phyloP scores from a whole-genome alignment of 2,797 vertebrate species.

The Lepus oiostolus region DNA sequence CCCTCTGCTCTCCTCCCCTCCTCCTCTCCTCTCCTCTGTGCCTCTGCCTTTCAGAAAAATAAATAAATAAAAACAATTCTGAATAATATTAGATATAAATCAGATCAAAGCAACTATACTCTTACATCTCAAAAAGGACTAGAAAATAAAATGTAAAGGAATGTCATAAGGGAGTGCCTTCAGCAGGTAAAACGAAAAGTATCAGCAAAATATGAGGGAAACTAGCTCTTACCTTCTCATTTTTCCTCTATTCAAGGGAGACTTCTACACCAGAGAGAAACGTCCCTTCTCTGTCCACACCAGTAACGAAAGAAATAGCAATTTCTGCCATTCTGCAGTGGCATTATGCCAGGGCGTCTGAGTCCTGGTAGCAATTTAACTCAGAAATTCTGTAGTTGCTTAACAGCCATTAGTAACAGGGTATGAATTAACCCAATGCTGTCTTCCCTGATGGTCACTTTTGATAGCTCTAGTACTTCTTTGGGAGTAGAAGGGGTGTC shows the following conservation, averaged over 20 bases:
- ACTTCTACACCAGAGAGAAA: neutral
- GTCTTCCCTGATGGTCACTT: neutral
- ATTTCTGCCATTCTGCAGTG: neutral
- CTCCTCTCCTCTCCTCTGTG: too few relatives aligned
- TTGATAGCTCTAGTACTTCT: neutral
- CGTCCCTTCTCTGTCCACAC: accelerated
- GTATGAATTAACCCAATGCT: neutral
- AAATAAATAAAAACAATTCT: neutral
- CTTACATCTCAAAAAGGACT: neutral
- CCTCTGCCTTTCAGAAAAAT: too few relatives aligned
- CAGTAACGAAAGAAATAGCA: neutral
- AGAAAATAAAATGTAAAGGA: neutral
- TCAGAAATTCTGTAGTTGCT: neutral
- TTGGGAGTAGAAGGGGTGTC: neutral
- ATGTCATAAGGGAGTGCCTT: neutral
- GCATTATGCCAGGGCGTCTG: neutral
- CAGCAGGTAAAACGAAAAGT: neutral
- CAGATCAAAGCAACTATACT: neutral
- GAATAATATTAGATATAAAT: conserved; percentile 5
- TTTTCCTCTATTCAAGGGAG: neutral
- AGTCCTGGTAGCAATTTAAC: neutral
- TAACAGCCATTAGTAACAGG: neutral
- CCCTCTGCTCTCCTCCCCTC: too few relatives aligned
- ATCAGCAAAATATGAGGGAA: neutral
- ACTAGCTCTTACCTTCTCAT: neutral